Conservation (phyloP, 1,140 invertebrate genomes). For the Neodiprion virginianus region DNA sequence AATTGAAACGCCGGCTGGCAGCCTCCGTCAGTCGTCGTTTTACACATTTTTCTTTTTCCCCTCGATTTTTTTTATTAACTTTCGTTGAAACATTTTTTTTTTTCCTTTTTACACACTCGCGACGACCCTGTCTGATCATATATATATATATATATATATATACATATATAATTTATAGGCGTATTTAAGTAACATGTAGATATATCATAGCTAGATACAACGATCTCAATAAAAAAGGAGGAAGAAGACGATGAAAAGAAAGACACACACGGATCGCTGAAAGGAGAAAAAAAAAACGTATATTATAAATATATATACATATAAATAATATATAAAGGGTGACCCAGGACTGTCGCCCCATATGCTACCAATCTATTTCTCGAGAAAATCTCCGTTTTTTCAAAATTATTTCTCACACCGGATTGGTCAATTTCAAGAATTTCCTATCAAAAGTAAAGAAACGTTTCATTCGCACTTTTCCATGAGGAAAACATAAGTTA, state of each 20-base stretch:
- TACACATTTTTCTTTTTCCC: background rate
- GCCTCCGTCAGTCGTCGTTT: constrained; percentile 24
- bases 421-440: too few relatives aligned
- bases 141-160: background rate
- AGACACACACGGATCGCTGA: constrained; percentile 44
- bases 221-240: constrained; percentile 52
- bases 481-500: too few relatives aligned
- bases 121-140: background rate
- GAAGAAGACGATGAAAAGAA: background rate
- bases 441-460: too few relatives aligned
- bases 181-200: constrained; percentile 55
- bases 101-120: too few relatives aligned
- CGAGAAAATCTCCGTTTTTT: too few relatives aligned
- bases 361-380: too few relatives aligned
- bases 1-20: constrained; percentile 16
- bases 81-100: too few relatives aligned
- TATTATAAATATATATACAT: background rate
- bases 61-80: too few relatives aligned
- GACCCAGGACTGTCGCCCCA: too few relatives aligned
- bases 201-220: constrained; percentile 62
- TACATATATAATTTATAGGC: constrained; percentile 12
- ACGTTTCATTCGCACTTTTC: too few relatives aligned
- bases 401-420: too few relatives aligned
- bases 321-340: too few relatives aligned
- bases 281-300: constrained; percentile 7